Evolutionary conservation across 2,888 invertebrate genomes (phyloP).

Genomic region (Conistra vaccinii): DNA sequence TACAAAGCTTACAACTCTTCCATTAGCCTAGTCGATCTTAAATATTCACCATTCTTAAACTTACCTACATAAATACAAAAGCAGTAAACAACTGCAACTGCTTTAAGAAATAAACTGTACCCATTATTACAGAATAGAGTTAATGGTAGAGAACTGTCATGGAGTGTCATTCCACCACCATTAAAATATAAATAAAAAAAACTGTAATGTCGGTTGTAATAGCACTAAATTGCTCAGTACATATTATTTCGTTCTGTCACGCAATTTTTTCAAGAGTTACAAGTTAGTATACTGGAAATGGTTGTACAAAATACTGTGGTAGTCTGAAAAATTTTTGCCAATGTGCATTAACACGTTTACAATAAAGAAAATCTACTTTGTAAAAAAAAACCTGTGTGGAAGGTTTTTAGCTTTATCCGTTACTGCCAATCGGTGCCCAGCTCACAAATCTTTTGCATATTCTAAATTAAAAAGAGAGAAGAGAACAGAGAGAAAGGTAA

Average conservation of each 20-base stretch:
- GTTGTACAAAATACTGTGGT: neutral
- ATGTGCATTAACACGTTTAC: neutral
- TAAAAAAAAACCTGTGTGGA: neutral
- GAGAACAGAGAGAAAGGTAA: neutral
- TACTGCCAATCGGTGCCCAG: neutral
- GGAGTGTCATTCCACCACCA: constrained; percentile 48
- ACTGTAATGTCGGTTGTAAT: constrained; percentile 50
- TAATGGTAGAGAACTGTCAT: constrained; percentile 48
- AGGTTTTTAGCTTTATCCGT: neutral
- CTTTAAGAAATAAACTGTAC: constrained; percentile 45
- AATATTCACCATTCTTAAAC: neutral
- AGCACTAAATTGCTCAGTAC: constrained; percentile 55
- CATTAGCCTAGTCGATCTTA: neutral
- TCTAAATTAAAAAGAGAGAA: neutral
- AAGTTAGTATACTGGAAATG: constrained; percentile 9
- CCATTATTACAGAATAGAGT: constrained; percentile 27
- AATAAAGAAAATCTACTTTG: neutral
- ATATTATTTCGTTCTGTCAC: constrained; percentile 55
- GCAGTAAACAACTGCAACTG: neutral
- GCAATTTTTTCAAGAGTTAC: constrained; percentile 48
- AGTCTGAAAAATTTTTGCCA: neutral
- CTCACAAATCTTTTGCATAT: neutral
- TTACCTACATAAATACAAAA: neutral
- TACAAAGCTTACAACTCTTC: too few relatives aligned
- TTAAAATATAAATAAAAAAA: constrained; percentile 49